Base-by-base conservation (phyloP, 1,140 invertebrate species). In the Nomia melanderi region DNA sequence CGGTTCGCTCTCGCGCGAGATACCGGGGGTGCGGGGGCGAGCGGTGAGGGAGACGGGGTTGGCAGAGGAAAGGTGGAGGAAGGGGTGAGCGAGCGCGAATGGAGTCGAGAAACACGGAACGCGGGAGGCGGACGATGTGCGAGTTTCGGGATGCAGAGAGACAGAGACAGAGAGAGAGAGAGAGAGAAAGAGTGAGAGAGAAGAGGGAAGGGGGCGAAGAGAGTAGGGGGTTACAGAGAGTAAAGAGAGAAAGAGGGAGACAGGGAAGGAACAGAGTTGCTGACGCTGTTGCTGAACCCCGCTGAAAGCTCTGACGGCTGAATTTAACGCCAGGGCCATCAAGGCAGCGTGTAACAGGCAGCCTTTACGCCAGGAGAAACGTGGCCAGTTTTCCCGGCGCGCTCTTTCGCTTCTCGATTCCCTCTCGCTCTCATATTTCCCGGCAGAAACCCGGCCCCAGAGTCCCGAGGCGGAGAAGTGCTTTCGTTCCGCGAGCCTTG, bases 271-370 rank as follows among this genome's bases (percentile, higher is more conserved):
- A 71, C 67, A 80, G 65, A 77, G 65, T 78, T 63, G 75, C 74
- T 65, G 66, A 78, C 57, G 78, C 59, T 60, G 78, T 80, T 70
- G 66, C 78, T 77, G 78, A 71, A 78, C 70, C 60, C 50, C 25
- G 64, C 76, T 78, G 81, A 75, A 86, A 83, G 78, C 82, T 81
- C 80, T 75, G 84, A 87, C 84, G 83, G 84, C 79, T 86, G 88
- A 84, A 88, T 89, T 89, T 88, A 89, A 89, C 88, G 88, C 78
- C 85, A 87, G 82, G 81, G 59, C 63, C 78, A 83, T 83, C 81
- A 80, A 70, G 66, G 62, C 71, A 56, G 50, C 81, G 69, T 63
- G 81, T 69, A 69, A 76, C 54, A 50, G 59, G 59, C 70, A 39
- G 70, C 60, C 69, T 67, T 53, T 53, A 47, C 81, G 69, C 44